A percentile compares a stretch with the other conserved stretches of the same genome.
These are phyloP conservation scores for Neodiprion lecontei DNA, from an alignment of 1,140 invertebrate species.

Conservation along the genomic window DNA sequence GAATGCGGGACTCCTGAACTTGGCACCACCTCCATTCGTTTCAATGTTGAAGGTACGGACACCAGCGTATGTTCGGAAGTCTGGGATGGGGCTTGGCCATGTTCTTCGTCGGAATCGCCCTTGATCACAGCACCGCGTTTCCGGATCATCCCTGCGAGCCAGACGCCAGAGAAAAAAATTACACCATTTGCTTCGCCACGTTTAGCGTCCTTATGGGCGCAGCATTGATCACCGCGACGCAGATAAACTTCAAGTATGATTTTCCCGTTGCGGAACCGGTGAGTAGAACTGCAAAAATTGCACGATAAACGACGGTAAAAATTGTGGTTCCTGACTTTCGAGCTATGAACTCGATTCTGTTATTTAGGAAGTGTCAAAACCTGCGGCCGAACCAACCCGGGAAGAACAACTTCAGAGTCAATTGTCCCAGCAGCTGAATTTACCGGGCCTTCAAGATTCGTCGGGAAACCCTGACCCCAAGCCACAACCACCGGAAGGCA, in stretches of 20 bases:
- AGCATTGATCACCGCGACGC: conserved; percentile 91
- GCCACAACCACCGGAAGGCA: conserved; percentile 64
- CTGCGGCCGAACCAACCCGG: conserved; percentile 57
- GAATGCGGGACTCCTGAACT: background rate
- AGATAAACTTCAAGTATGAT: conserved; percentile 85
- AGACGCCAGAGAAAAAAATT: conserved; percentile 92
- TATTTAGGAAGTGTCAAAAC: conserved; percentile 54
- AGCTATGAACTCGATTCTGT: background rate
- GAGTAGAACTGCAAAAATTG: conserved; percentile 20
- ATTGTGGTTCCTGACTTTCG: background rate
- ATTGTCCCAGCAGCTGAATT: conserved; percentile 79
- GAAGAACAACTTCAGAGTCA: conserved; percentile 83
- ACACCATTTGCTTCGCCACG: conserved; percentile 97
- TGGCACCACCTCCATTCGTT: background rate
- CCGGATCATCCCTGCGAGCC: conserved; percentile 89
- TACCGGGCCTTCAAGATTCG: conserved; percentile 77
- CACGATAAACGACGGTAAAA: too few species aligned
- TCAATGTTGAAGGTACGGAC: conserved; percentile 75
- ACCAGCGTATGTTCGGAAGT: conserved; percentile 98
- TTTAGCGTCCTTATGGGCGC: conserved; percentile 97
- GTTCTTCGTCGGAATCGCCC: conserved; percentile 98
- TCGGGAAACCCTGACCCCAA: conserved; percentile 57
- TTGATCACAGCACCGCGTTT: conserved; percentile 95
- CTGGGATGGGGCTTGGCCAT: conserved; percentile 97
- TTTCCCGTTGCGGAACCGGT: conserved; percentile 46